These are phyloP conservation scores for Oreotrochilus melanogaster DNA, from an alignment of 2,113 vertebrate genomes.

Conservation along the genomic window DNA sequence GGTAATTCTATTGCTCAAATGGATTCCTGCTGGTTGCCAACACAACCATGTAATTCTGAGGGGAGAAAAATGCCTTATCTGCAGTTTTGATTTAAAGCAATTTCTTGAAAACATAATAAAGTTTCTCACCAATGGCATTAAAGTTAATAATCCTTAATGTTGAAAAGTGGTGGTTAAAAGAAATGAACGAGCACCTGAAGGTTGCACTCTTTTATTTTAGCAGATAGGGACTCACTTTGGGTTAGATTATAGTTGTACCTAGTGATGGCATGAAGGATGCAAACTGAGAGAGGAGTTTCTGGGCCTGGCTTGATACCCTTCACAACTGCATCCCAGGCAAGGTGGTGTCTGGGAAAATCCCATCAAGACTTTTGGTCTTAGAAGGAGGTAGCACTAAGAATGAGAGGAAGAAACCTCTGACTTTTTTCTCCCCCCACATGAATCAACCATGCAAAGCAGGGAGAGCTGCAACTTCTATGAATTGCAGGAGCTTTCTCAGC, in stretches of 20 bases:
- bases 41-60: conserved; percentile 71
- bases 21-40: conserved; percentile 73
- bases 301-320: neutral
- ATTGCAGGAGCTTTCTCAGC: neutral
- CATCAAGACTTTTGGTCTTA: neutral
- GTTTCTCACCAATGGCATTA: conserved; percentile 59
- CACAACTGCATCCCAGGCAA: neutral
- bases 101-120: conserved; percentile 73
- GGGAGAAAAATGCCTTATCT: conserved; percentile 70
- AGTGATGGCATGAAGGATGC: neutral
- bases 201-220: conserved; percentile 61
- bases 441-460: neutral
- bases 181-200: conserved; percentile 54
- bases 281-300: neutral
- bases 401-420: neutral
- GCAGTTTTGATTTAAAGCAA: conserved; percentile 65
- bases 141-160: conserved; percentile 74
- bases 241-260: neutral
- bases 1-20: conserved; percentile 76
- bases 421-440: neutral
- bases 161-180: conserved; percentile 71
- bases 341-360: neutral
- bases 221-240: conserved; percentile 28
- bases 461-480: neutral
- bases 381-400: neutral